Evolutionary conservation across 2,113 vertebrate species (phyloP).

Genomic region (Excalfactoria chinensis): DNA sequence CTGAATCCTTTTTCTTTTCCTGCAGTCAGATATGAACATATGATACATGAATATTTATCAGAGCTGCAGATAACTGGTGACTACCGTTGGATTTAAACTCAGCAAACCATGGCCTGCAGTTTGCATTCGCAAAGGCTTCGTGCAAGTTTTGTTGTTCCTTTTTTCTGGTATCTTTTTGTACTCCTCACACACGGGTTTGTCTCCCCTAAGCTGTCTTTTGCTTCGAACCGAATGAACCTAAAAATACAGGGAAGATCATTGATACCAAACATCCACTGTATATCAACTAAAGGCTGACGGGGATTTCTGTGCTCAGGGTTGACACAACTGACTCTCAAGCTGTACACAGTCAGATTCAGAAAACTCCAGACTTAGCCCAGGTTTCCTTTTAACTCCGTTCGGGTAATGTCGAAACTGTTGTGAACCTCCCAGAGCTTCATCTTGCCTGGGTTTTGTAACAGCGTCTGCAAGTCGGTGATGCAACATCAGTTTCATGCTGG

Average conservation of each 20-base stretch:
- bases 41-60: constrained; percentile 73
- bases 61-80: constrained; percentile 58
- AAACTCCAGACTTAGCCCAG: constrained; percentile 27
- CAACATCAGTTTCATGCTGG: constrained; percentile 37
- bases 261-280: constrained; percentile 12
- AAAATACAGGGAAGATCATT: not conserved
- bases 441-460: constrained; percentile 59
- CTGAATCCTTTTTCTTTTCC: constrained; percentile 55
- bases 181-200: not conserved
- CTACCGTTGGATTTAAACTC: constrained; percentile 63
- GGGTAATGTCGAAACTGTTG: constrained; percentile 65
- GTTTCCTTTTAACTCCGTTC: constrained; percentile 40
- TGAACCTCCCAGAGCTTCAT: constrained; percentile 25
- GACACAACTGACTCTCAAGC: constrained; percentile 13
- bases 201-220: constrained; percentile 54
- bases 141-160: not conserved
- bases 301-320: not conserved
- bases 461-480: constrained; percentile 46
- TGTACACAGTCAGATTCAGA: not conserved
- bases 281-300: constrained; percentile 5
- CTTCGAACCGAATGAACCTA: constrained; percentile 40
- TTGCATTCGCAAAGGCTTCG: not conserved
- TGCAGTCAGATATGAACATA: constrained; percentile 64
- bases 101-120: constrained; percentile 64
- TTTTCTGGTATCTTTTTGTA: not conserved